Percentiles rank a stretch among this genome's conserved stretches.
These are phyloP conservation scores for Rhabdophis nuchalis DNA, from an alignment of 2,797 vertebrate genomes.

Conservation along the genomic window DNA sequence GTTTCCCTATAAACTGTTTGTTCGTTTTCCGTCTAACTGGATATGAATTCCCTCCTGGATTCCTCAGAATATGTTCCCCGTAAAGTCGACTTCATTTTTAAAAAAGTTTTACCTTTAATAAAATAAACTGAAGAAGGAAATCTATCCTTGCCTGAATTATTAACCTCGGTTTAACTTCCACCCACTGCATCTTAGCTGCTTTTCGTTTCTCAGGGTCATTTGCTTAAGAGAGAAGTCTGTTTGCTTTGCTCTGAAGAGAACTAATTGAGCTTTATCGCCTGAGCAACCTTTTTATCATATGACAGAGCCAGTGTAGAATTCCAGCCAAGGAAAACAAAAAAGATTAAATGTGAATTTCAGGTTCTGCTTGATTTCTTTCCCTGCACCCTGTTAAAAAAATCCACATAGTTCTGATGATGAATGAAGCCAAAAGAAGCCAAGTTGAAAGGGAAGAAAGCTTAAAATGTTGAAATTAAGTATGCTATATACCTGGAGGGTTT, in stretches of 20 bases:
- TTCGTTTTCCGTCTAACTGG: neutral
- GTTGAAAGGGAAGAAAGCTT: neutral
- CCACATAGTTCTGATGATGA: neutral
- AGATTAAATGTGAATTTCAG: neutral
- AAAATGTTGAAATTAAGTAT: neutral
- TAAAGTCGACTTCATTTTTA: neutral
- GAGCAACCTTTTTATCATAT: neutral
- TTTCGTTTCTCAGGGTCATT: conserved; percentile 12
- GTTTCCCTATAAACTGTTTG: neutral
- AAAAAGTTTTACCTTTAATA: conserved; percentile 7
- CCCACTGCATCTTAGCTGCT: conserved; percentile 14
- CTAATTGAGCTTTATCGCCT: neutral
- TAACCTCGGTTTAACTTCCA: conserved; percentile 29
- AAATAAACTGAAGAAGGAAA: conserved; percentile 12
- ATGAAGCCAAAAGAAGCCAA: neutral
- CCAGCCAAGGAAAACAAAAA: neutral
- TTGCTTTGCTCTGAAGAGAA: neutral
- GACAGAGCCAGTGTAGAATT: neutral
- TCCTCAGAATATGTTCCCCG: neutral
- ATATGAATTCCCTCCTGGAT: neutral
- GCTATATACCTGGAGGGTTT: neutral
- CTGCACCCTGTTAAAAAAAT: neutral
- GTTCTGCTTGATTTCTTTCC: neutral
- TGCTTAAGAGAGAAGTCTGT: conserved; percentile 7
- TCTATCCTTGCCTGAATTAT: conserved; percentile 12